A percentile compares a stretch with the other conserved stretches of the same genome.
Evolutionary conservation across 2,113 vertebrate genomes (phyloP).

Genomic region (Nerophis ophidion): DNA sequence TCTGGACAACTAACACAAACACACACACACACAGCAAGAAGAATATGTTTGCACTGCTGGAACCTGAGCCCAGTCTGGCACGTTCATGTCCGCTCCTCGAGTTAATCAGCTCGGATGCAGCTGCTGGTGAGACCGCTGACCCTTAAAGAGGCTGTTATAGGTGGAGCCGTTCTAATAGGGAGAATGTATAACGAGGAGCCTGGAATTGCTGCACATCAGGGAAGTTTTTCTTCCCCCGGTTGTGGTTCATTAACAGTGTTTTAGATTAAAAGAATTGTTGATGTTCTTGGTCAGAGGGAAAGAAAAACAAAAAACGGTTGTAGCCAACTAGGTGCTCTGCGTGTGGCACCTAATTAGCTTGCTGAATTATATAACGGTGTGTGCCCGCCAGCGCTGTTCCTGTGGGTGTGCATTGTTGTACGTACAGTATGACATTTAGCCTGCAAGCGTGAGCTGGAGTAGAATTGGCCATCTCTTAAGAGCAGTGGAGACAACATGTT

Average conservation of each 20-base stretch:
- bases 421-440: conserved; percentile 27
- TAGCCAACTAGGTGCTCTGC: conserved; percentile 46
- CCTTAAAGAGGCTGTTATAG: conserved; percentile 25
- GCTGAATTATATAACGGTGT: conserved; percentile 29
- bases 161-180: conserved; percentile 30
- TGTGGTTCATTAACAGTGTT: conserved; percentile 54
- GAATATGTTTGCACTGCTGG: conserved; percentile 55
- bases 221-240: conserved; percentile 29
- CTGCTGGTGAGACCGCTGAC: conserved; percentile 51
- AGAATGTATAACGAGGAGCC: conserved; percentile 12
- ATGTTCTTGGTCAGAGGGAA: conserved; percentile 41
- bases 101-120: conserved; percentile 49
- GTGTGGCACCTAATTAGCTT: conserved; percentile 65
- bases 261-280: conserved; percentile 61
- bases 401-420: conserved; percentile 31
- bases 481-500: conserved; percentile 27
- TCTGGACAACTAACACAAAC: conserved; percentile 40
- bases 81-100: conserved; percentile 32
- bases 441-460: conserved; percentile 39
- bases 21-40: conserved; percentile 54
- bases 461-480: conserved; percentile 32
- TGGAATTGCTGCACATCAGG: conserved; percentile 39
- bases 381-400: conserved; percentile 6
- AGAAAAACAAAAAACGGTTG: conserved; percentile 20
- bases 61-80: conserved; percentile 29